These are phyloP conservation scores for Serinus canaria DNA, from an alignment of 2,113 vertebrate species.

Conservation along the genomic window DNA sequence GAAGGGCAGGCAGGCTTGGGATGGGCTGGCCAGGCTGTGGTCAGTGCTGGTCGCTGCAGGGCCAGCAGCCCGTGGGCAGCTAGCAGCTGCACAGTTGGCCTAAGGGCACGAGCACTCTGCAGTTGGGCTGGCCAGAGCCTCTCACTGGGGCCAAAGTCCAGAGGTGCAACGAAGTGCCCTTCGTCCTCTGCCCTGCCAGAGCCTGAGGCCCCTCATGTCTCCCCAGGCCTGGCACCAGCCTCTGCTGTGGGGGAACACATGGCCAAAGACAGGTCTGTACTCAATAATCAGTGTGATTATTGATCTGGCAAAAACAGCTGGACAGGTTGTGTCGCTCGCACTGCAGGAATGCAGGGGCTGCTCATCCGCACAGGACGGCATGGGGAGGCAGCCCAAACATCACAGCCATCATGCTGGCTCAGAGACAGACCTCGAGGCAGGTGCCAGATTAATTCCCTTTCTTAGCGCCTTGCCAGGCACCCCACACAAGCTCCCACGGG, in stretches of 20 bases:
- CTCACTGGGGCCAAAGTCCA: not conserved
- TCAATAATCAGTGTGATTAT: not conserved
- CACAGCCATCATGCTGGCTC: not conserved
- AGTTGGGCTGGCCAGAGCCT: not conserved
- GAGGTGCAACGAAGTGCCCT: not conserved
- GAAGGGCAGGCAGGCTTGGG: not conserved
- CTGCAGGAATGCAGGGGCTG: not conserved
- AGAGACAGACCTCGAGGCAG: not conserved
- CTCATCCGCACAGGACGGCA: too few relatives aligned
- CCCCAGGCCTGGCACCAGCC: not conserved
- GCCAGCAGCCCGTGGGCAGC: not conserved
- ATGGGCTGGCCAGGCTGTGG: not conserved
- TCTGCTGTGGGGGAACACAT: not conserved
- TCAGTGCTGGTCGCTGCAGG: not conserved
- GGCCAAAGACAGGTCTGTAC: not conserved
- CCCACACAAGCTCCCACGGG: not conserved
- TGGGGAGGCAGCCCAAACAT: not conserved
- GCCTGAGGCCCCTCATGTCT: not conserved
- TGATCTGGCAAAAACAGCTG: not conserved
- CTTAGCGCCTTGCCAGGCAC: not conserved
- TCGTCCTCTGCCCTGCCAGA: not conserved
- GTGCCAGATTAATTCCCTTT: slow-evolving; percentile 17
- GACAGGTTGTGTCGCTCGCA: not conserved
- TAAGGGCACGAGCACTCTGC: not conserved
- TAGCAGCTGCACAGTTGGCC: not conserved